These are phyloP conservation scores for Dasysyrphus tricinctus DNA, from an alignment of 2,888 invertebrate genomes.

Conservation along the genomic window DNA sequence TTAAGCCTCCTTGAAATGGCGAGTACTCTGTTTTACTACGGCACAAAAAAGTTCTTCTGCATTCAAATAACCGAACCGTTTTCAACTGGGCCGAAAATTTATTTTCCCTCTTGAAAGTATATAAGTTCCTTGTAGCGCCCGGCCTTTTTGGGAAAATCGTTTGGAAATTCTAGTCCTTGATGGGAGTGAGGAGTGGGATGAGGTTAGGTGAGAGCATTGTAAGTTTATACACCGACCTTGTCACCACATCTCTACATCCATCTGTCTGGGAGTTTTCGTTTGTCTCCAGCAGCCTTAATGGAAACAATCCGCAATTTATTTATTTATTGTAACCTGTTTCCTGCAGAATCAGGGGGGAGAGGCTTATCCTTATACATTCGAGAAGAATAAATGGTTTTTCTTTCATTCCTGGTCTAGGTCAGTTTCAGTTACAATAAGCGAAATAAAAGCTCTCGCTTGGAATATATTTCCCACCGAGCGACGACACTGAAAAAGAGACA, in stretches of 20 bases:
- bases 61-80: conserved; percentile 53
- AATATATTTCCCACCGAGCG: conserved; percentile 17
- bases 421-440: conserved; percentile 19
- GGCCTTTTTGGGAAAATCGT: conserved; percentile 5
- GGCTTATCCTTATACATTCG: conserved; percentile 2
- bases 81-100: conserved; percentile 14
- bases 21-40: conserved; percentile 41
- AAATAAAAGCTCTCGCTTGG: conserved; percentile 1
- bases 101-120: conserved; percentile 27
- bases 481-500: not conserved
- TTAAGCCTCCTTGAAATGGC: conserved; percentile 52
- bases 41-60: conserved; percentile 29
- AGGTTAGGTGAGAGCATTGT: not conserved
- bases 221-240: conserved; percentile 58
- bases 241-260: conserved; percentile 51
- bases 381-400: conserved; percentile 16
- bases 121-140: not conserved
- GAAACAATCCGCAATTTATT: conserved; percentile 70
- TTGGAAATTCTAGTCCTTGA: conserved; percentile 12
- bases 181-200: not conserved
- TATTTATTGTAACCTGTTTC: conserved; percentile 64
- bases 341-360: not conserved
- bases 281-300: conserved; percentile 34
- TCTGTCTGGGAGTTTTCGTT: conserved; percentile 45
- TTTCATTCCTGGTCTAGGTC: conserved; percentile 56